Evolutionary conservation across 2,888 invertebrate species (phyloP).

Genomic region (Leptarthrus brevirostris): DNA sequence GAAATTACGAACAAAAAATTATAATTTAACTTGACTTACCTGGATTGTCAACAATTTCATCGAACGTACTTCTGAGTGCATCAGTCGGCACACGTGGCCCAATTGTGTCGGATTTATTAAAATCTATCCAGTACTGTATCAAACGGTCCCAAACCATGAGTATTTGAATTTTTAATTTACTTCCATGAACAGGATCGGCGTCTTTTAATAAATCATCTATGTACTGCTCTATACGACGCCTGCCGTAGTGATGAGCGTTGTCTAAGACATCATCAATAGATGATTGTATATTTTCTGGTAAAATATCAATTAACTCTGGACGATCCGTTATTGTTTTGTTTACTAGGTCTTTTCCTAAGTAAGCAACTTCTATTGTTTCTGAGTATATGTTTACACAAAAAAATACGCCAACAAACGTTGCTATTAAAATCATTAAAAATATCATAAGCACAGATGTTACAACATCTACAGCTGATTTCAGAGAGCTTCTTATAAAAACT

Average conservation of each 20-base stretch:
- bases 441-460: slow-evolving; percentile 89
- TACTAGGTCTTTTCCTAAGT: slow-evolving; percentile 86
- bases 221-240: slow-evolving; percentile 89
- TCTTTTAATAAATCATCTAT: slow-evolving; percentile 84
- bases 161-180: slow-evolving; percentile 86
- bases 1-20: slow-evolving; percentile 26
- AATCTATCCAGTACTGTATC: slow-evolving; percentile 92
- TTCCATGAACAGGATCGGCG: slow-evolving; percentile 82
- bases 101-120: slow-evolving; percentile 69
- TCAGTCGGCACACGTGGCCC: slow-evolving; percentile 81
- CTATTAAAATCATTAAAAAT: slow-evolving; percentile 82
- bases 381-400: slow-evolving; percentile 82
- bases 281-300: slow-evolving; percentile 73
- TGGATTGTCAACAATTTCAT: slow-evolving; percentile 79
- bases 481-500: slow-evolving; percentile 71
- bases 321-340: slow-evolving; percentile 91
- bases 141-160: slow-evolving; percentile 93
- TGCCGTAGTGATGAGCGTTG: slow-evolving; percentile 92
- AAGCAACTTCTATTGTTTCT: slow-evolving; percentile 91
- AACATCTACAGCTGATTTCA: slow-evolving; percentile 84
- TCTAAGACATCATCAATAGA: slow-evolving; percentile 91
- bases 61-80: slow-evolving; percentile 78
- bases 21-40: slow-evolving; percentile 68
- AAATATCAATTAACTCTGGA: slow-evolving; percentile 83
- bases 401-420: slow-evolving; percentile 83